Evolutionary conservation across 2,113 vertebrate species (phyloP), one percentile per base, ranked within the genome.

Genomic region (Corydoras sp.): DNA sequence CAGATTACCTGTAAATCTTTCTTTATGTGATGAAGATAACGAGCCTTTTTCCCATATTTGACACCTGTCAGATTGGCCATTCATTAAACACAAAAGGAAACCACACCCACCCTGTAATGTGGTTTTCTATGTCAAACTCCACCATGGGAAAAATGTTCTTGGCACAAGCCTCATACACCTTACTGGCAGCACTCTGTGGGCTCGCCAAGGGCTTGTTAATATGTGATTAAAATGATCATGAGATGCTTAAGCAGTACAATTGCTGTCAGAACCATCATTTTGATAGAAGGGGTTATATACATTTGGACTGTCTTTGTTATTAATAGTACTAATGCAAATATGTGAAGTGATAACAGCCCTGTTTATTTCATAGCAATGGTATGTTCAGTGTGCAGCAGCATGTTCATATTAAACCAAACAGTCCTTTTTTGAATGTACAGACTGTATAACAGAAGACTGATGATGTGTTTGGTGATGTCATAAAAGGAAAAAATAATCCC

Each of bases 1-100:
- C 10, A 56, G 11, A 12, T 65, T 80, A 72, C 15, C 66, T 58
- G 65, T 59, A 77, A 79, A 68, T 43, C 65, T 14, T 50, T 4
- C 58, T 58, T 51, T 5, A 3, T n/a, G 5, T 4, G 6, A 14
- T 56, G 8, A 56, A 50, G 7, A 60, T 29, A 12, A 10, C 9
- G 5, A 15, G 49, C 61, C 58, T 75, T 75, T 65, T 62, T 73
- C 66, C 68, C 24, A 54, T 59, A 51, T 71, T 10, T 15, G 11
- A 3, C 2, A 0, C 54, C 59, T 60, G 60, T 59, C 61, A 62
- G 53, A 14, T 9, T 2, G 1, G 11, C 43, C 60, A 29, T 69
- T 75, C 64, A 56, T 67, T 11, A 58, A 53, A 7, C 13, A 24
- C 43, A 56, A 72, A 65, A 66, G 32, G 54, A 55, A 66, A 9